Evolutionary conservation across 1,140 invertebrate genomes (phyloP), one percentile per base, ranked within the genome.

Genomic region (Drosophila pseudoobscura): DNA sequence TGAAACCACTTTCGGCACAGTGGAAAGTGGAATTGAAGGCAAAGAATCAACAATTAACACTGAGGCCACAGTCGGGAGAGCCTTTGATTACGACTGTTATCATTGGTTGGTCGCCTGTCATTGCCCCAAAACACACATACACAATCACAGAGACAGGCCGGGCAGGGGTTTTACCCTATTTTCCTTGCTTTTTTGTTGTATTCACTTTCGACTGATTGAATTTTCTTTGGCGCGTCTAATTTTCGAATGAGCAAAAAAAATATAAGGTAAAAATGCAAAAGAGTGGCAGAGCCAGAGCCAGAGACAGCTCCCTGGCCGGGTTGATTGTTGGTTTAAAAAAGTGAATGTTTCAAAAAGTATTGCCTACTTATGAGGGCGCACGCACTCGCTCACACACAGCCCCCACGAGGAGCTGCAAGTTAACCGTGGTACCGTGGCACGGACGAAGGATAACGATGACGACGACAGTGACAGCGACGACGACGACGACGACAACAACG

Each of bases 361-460:
- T 80, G 78, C 78, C 78, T 80, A 80, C 62, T 82, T 80, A 64
- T 59, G 13, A 50, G 78, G 58, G 60, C 60, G 26, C 41, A 52
- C 65, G 64, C 76, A 66, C 43, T 43, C 31, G 11, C 41, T 6
- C 39, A 51, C 43, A 43, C 39, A 56, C 15, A 56, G 45, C 35
- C 11, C 35, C 35, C 9, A 39, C 9, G 35, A 39, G 35, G 11
- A 13, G 35, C 35, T 13, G 35, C 9, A 3, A 39, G 57, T 71
- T 60, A 50, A 51, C 47, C 50, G 70, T 17, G 8, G 9, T 13
- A 39, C 35, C 11, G 35, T 39, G 11, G 11, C 13, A 39, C 35
- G 35, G 4, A 39, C 35, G 35, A 39, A 13, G 11, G 3, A 39
- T 39, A 39, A 39, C 11, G 35, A 39, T 39, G 35, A 39, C 35